Conservation (phyloP, 2,113 vertebrate species). For the Elachura formosa region DNA sequence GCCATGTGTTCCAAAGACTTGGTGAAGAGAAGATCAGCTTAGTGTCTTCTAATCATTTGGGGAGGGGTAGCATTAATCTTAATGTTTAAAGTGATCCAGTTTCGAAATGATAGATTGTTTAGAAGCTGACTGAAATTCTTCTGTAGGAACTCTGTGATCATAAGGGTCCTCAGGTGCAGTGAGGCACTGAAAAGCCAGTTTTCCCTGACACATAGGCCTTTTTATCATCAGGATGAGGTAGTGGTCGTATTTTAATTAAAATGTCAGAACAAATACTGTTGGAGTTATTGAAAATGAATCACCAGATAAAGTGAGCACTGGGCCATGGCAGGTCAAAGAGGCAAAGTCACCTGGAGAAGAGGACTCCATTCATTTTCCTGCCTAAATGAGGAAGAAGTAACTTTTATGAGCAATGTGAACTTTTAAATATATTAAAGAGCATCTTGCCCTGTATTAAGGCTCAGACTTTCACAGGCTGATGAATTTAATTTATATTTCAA, state of each 20-base stretch:
- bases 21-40: conserved; percentile 1
- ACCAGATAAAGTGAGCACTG: conserved; percentile 85
- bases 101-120: conserved; percentile 74
- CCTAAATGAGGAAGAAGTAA: conserved; percentile 74
- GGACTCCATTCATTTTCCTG: conserved; percentile 80
- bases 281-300: conserved; percentile 89
- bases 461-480: conserved; percentile 55
- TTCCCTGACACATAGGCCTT: conserved; percentile 77
- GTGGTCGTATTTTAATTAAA: conserved; percentile 93
- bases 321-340: conserved; percentile 88
- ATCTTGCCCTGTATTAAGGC: conserved; percentile 55
- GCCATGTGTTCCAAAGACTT: background rate
- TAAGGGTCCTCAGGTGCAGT: conserved; percentile 74
- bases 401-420: conserved; percentile 70
- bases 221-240: conserved; percentile 87
- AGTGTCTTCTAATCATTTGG: conserved; percentile 30
- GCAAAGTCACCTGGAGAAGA: conserved; percentile 83
- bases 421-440: conserved; percentile 68
- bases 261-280: conserved; percentile 92
- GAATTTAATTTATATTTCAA: conserved; percentile 62
- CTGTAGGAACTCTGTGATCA: conserved; percentile 66
- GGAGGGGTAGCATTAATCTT: conserved; percentile 66
- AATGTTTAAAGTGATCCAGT: conserved; percentile 67
- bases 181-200: conserved; percentile 78
- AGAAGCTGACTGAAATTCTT: conserved; percentile 69